Conservation (phyloP, 2,888 invertebrate species). For the Scelioninae gen. 2 region DNA sequence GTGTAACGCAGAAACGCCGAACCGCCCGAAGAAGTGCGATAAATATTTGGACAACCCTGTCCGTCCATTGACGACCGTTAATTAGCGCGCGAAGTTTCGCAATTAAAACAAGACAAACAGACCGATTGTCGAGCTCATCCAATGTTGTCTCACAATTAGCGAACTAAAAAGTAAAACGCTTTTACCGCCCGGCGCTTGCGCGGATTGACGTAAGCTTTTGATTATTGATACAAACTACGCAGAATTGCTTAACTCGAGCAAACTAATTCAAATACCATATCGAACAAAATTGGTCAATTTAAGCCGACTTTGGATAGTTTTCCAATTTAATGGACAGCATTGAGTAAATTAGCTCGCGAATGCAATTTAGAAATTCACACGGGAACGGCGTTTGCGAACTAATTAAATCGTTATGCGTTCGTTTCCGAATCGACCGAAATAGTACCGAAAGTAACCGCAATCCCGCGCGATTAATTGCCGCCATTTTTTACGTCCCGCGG, state of each 20-base stretch:
- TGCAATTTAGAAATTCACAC: slow-evolving; percentile 24
- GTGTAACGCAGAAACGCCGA: too few relatives aligned
- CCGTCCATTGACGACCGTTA: too few relatives aligned
- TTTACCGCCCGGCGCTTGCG: slow-evolving; percentile 1
- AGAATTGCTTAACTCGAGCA: slow-evolving; percentile 29
- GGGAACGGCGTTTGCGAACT: slow-evolving; percentile 31
- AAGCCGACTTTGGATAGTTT: slow-evolving; percentile 45
- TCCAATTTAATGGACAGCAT: slow-evolving; percentile 52
- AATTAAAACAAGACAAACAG: slow-evolving; percentile 17
- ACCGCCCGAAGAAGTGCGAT: too few relatives aligned
- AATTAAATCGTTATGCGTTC: slow-evolving; percentile 45
- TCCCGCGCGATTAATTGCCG: slow-evolving; percentile 15
- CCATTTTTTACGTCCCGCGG: slow-evolving; percentile 26
- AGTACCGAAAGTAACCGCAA: slow-evolving; percentile 4
- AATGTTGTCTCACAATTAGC: slow-evolving; percentile 19
- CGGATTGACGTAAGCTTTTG: slow-evolving; percentile 29
- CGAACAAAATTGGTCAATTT: slow-evolving; percentile 46
- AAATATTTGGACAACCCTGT: too few relatives aligned
- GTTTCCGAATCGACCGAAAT: not conserved
- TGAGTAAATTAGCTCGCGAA: slow-evolving; percentile 40
- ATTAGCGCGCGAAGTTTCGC: not conserved
- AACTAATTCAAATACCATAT: slow-evolving; percentile 40
- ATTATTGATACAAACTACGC: slow-evolving; percentile 34
- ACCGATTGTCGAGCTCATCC: not conserved
- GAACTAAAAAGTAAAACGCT: slow-evolving; percentile 16